A percentile compares a stretch with the other conserved stretches of the same genome.
These are phyloP conservation scores for Caenorhabditis sinica DNA, from an alignment of 2,888 invertebrate species.

Conservation along the genomic window DNA sequence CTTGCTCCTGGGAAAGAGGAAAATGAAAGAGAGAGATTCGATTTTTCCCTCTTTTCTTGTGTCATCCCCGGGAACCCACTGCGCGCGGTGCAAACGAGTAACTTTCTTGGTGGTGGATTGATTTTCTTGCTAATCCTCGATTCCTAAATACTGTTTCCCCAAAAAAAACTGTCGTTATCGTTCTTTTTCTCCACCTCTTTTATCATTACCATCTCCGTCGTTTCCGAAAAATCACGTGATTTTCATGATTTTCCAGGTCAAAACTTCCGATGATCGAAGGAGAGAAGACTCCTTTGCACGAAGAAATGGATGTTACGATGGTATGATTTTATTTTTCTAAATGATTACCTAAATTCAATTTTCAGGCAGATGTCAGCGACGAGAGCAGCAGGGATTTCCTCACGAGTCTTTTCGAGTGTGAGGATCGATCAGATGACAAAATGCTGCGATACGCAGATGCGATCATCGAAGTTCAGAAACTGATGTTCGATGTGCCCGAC, in stretches of 20 bases:
- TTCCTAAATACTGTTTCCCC: background rate
- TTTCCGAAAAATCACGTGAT: conserved; percentile 38
- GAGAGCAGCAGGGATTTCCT: conserved; percentile 31
- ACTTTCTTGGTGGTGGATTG: background rate
- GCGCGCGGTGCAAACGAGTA: conserved; percentile 10
- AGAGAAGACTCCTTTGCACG: background rate
- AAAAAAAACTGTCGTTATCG: background rate
- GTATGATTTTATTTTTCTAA: background rate
- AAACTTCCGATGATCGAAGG: conserved; percentile 33
- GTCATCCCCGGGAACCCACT: background rate
- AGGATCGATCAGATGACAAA: conserved; percentile 10
- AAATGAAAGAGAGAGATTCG: background rate
- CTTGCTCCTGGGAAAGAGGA: background rate
- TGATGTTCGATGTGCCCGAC: conserved; percentile 2
- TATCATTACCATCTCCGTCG: conserved; percentile 1
- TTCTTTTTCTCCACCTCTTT: conserved; percentile 5
- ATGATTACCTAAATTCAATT: background rate
- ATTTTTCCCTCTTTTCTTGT: conserved; percentile 4
- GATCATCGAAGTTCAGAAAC: conserved; percentile 36
- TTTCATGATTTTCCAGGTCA: conserved; percentile 20
- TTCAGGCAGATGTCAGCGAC: conserved; percentile 7
- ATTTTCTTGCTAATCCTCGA: background rate
- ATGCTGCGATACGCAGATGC: conserved; percentile 38
- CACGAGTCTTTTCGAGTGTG: conserved; percentile 31
- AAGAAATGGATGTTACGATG: conserved; percentile 28